Base-by-base conservation (phyloP, 2,113 vertebrate species). In the Bostrychus sinensis region DNA sequence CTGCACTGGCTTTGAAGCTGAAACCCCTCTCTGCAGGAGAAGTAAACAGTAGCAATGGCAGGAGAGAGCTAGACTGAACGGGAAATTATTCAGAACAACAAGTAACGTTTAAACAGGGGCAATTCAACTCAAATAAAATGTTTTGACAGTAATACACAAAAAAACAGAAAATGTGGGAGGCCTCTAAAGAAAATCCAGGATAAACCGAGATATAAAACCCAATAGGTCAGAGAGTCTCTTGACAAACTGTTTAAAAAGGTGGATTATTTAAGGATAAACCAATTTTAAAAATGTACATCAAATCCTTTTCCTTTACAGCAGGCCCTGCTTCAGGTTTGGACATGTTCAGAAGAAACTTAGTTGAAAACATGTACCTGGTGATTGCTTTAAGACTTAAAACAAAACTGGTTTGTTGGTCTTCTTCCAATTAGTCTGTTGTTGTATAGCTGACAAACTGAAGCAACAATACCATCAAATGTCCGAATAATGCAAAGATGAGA, bases 1-100 rank as follows among this genome's bases (percentile, higher is more conserved):
- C 79, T 79, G 58, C 7, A 8, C 68, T 54, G 67, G 64, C 85
- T 90, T 90, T 89, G 84, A 90, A 88, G 83, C 70, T 66, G 25
- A 83, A 84, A 80, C 77, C 65, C 36, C 62, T 51, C 72, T 66
- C 46, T 75, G 69, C 60, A 64, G 77, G 59, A 80, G 73, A 32
- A 85, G 79, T 79, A 85, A 86, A 87, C 67, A 82, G 57, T 65
- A 45, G 67, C 69, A 56, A 22, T 63, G 62, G 75, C 65, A 81
- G 66, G 23, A 70, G 77, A 80, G 62, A 66, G 57, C 69, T 5
- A 65, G 56, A 73, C 68, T 36, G 2, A 20, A 66, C 5, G 66
- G 51, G 66, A 67, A 77, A 75, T 83, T 63, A 78, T 72, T 77
- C 66, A 51, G 43, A 7, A 34, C 25, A 17, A n/a, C 66, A 8